These are phyloP conservation scores for Epinephelus fuscoguttatus DNA, from an alignment of 2,113 vertebrate genomes.

Conservation along the genomic window DNA sequence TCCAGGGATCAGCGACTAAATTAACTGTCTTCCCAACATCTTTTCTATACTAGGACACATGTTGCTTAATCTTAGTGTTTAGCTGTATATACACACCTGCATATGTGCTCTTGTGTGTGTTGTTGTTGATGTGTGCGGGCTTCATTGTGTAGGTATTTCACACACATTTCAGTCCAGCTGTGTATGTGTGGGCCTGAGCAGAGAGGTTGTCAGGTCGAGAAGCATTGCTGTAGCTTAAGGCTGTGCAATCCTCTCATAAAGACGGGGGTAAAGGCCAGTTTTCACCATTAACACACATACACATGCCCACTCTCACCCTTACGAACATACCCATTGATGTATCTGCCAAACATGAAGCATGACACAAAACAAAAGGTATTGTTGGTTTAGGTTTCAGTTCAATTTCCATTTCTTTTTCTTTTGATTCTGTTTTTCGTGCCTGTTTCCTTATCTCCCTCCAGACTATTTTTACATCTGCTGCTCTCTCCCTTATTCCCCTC, in stretches of 20 bases:
- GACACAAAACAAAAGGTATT: constrained; percentile 21
- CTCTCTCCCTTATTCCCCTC: constrained; percentile 52
- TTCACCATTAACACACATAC: constrained; percentile 12
- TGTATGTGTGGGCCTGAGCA: constrained; percentile 36
- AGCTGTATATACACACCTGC: constrained; percentile 5
- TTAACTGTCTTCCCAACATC: constrained; percentile 6
- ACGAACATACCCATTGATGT: neutral
- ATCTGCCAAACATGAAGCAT: constrained; percentile 24
- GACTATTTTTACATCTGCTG: constrained; percentile 70
- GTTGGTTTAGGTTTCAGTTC: constrained; percentile 48
- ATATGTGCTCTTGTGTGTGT: constrained; percentile 3
- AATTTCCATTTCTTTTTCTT: constrained; percentile 52
- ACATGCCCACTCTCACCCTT: neutral
- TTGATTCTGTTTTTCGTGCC: constrained; percentile 45
- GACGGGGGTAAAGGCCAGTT: constrained; percentile 29
- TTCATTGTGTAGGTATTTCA: constrained; percentile 12
- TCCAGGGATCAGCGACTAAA: neutral
- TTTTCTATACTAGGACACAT: neutral
- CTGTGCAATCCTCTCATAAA: constrained; percentile 40
- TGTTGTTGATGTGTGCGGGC: neutral
- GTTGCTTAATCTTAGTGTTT: constrained; percentile 17
- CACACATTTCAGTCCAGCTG: neutral
- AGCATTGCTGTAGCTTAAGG: constrained; percentile 41
- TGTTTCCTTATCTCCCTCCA: constrained; percentile 64
- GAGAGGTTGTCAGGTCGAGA: constrained; percentile 29